Evolutionary conservation across 37 sponge, comb jelly and placozoan species (phyloP).

Genomic region (Haliclona indistincta): DNA sequence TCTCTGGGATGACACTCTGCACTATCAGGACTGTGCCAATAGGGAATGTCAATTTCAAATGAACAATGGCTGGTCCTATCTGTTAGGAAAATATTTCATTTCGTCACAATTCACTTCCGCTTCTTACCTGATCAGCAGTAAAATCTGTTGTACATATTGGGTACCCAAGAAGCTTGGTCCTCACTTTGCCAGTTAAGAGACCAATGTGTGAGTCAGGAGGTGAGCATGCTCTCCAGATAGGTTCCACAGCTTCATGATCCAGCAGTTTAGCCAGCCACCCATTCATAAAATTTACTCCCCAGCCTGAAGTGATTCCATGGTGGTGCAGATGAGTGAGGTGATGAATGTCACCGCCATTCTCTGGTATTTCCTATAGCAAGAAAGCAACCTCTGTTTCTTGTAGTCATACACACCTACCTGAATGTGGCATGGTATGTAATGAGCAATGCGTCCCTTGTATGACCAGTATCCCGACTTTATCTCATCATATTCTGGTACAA

Average conservation of each 20-base stretch:
- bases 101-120: no score
- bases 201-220: conserved; percentile 28
- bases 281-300: conserved; percentile 2
- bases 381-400: no score
- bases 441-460: conserved; percentile 23
- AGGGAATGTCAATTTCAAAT: conserved; percentile 18
- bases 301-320: conserved; percentile 31
- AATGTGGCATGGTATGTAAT: conserved; percentile 52
- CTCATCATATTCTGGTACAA: conserved; percentile 35
- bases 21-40: conserved; percentile 40
- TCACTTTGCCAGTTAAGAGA: background rate
- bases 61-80: conserved; percentile 59
- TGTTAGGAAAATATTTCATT: background rate
- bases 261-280: conserved; percentile 11
- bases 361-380: conserved; percentile 77
- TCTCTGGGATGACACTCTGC: conserved; percentile 50
- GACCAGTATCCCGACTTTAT: conserved; percentile 34
- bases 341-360: conserved; percentile 65
- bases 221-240: background rate
- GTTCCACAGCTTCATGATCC: no score
- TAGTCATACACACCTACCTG: conserved; percentile 47
- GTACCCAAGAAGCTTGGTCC: conserved; percentile 15
- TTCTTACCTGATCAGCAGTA: conserved; percentile 20
- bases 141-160: background rate
- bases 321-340: conserved; percentile 48